Conservation (phyloP, 2,113 vertebrate species). For the Kryptolebias marmoratus region DNA sequence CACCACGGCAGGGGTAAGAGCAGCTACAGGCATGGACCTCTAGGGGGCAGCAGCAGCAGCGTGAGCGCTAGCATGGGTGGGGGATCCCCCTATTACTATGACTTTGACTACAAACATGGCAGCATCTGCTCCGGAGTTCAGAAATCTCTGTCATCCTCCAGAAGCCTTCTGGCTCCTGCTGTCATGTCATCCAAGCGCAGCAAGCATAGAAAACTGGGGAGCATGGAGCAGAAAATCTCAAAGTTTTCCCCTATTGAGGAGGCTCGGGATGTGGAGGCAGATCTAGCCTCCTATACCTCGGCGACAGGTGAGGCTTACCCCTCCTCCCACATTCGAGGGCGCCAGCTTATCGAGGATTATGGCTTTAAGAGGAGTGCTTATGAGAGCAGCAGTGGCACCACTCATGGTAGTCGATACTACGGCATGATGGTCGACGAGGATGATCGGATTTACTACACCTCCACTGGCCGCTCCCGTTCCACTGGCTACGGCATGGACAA, state of each 20-base stretch:
- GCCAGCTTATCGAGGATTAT: constrained; percentile 88
- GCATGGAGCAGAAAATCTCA: constrained; percentile 97
- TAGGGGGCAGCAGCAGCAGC: constrained; percentile 82
- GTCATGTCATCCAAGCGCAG: constrained; percentile 93
- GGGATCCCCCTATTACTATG: constrained; percentile 89
- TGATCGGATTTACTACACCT: constrained; percentile 87
- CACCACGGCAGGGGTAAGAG: constrained; percentile 91
- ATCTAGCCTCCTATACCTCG: constrained; percentile 89
- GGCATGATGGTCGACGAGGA: constrained; percentile 84
- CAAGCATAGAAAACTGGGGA: constrained; percentile 94
- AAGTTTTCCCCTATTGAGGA: constrained; percentile 99
- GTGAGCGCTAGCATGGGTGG: constrained; percentile 82
- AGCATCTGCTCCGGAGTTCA: constrained; percentile 80
- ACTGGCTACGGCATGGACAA: constrained; percentile 91
- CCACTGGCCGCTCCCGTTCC: constrained; percentile 86
- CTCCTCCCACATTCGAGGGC: constrained; percentile 89
- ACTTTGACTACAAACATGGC: constrained; percentile 84
- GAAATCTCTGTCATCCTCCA: constrained; percentile 85
- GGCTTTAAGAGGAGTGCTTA: constrained; percentile 92
- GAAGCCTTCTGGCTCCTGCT: constrained; percentile 89
- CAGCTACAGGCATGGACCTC: constrained; percentile 83
- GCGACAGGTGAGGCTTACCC: constrained; percentile 83
- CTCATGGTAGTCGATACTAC: constrained; percentile 77
- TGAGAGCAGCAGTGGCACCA: constrained; percentile 79
- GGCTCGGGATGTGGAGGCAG: constrained; percentile 95